Evolutionary conservation across 2,888 invertebrate genomes (phyloP), one percentile per base, ranked within the genome.

Genomic region (Temnothorax rugatulus): DNA sequence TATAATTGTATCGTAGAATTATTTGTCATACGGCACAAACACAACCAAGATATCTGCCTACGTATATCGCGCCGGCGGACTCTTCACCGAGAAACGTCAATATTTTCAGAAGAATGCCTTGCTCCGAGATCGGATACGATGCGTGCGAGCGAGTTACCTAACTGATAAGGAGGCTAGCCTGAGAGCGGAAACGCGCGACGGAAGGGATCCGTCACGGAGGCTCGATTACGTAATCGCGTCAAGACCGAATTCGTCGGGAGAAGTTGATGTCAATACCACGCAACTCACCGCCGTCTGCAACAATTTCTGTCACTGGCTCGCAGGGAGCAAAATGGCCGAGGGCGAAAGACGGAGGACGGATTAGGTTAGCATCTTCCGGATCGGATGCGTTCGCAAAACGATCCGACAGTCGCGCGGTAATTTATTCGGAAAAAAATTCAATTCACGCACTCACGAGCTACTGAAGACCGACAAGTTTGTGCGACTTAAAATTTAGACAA

Each of bases 71-170:
- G 8, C 13, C 52, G 44, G 21, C 1, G 18, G 25, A 57, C 8
- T 57, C 18, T 9, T 79, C 18, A 1, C 7, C 0, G 50, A 59
- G 79, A 61, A 71, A 59, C 2, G 47, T 79, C 47, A 79, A 71
- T 59, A 18, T 59, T 71, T 47, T 71, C 9, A 4, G 1, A 13
- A 5, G 5, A 73, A 61, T 59, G 21, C 0, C 9, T 44, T 21
- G 34, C 29, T 44, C 11, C 38, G 11, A 34, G 34, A 59, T 34
- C 34, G 9, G 13, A 34, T 38, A 47, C 15, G 18, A 59, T 25
- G 7, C 18, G 18, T 54, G 2, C 7, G 13, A 54, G 57, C 15
- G 21, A 25, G 25, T 71, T 73, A 79, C 73, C 73, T 79, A 71
- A 79, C 59, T 71, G 57, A 71, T 44, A 44, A 69, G 7, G 21